Evolutionary conservation across 2,888 invertebrate genomes (phyloP).

Genomic region (Dynastes maya): DNA sequence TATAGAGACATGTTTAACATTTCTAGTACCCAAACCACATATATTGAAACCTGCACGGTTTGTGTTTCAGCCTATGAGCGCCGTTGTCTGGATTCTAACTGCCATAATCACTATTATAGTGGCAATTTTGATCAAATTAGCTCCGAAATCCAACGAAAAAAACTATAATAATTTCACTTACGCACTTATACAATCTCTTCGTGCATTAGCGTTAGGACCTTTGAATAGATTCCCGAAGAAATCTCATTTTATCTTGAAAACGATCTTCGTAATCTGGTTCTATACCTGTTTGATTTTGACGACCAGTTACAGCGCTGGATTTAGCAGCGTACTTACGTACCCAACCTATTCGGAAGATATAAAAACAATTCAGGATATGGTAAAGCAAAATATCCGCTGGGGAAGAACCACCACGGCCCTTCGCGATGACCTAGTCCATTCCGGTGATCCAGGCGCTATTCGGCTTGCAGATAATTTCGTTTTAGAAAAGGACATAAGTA

Average conservation of each 20-base stretch:
- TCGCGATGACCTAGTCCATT: background rate
- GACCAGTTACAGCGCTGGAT: constrained; percentile 55
- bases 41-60: constrained; percentile 51
- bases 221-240: constrained; percentile 22
- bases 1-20: constrained; percentile 53
- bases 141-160: background rate
- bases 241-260: constrained; percentile 43
- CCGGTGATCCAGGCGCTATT: background rate
- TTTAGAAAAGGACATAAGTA: background rate
- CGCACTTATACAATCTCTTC: constrained; percentile 9
- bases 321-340: constrained; percentile 54
- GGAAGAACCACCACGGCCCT: constrained; percentile 12
- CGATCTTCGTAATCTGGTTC: constrained; percentile 51
- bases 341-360: constrained; percentile 49
- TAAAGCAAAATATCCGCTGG: constrained; percentile 53
- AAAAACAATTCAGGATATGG: constrained; percentile 54
- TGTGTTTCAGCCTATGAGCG: constrained; percentile 52
- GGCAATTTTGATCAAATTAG: constrained; percentile 26
- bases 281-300: constrained; percentile 50
- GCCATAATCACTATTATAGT: background rate
- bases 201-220: constrained; percentile 35
- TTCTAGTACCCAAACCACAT: constrained; percentile 56
- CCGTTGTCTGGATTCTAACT: constrained; percentile 23
- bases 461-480: constrained; percentile 14
- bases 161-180: background rate